Conservation (phyloP, 53 echinoderm and acorn worm species). For the Pentamera pediparva region DNA sequence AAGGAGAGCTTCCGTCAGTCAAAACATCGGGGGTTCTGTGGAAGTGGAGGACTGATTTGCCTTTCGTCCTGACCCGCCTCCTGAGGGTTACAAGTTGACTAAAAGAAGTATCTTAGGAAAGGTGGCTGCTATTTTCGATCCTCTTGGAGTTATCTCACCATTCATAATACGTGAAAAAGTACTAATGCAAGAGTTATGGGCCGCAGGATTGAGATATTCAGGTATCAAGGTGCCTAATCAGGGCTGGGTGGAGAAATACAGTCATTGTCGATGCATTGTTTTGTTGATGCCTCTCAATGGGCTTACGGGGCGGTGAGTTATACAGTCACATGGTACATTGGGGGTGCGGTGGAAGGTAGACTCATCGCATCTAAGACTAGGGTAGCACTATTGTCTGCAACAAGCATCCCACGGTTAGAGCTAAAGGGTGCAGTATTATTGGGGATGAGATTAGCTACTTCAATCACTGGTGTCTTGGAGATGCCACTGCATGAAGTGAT, state of each 20-base stretch:
- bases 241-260: too few relatives aligned
- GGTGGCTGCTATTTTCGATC: not conserved
- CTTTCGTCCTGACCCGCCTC: too few relatives aligned
- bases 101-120: too few relatives aligned
- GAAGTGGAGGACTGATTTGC: too few relatives aligned
- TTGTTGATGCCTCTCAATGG: slow-evolving; percentile 10
- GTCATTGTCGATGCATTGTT: not conserved
- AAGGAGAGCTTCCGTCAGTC: not conserved
- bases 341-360: not conserved
- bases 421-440: slow-evolving; percentile 27
- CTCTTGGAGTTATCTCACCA: not conserved
- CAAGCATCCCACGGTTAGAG: slow-evolving; percentile 10
- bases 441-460: too few relatives aligned
- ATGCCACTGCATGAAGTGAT: not conserved
- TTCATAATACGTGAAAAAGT: slow-evolving; percentile 19
- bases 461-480: not conserved
- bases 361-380: slow-evolving; percentile 22
- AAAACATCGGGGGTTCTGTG: slow-evolving; percentile 21
- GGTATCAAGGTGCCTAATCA: too few relatives aligned
- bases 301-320: slow-evolving; percentile 5
- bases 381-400: slow-evolving; percentile 1
- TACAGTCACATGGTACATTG: not conserved
- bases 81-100: too few relatives aligned
- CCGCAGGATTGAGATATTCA: slow-evolving; percentile 17
- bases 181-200: slow-evolving; percentile 27